A percentile compares a stretch with the other conserved stretches of the same genome.
Evolutionary conservation across 1,140 invertebrate species (phyloP).

Genomic region (Calosoma granatense): DNA sequence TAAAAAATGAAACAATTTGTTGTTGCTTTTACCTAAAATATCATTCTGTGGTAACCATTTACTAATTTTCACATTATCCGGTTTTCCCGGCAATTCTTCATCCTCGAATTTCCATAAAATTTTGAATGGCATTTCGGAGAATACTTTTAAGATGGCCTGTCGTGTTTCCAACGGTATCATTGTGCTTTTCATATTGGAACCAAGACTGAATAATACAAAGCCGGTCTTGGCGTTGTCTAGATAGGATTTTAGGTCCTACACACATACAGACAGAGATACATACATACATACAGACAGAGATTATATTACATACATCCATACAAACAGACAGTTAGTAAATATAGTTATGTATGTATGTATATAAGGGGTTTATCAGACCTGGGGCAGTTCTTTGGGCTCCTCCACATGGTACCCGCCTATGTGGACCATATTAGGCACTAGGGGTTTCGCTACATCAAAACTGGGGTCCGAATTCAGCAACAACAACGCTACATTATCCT

Average conservation of each 20-base stretch:
- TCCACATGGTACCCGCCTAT: slow-evolving; percentile 43
- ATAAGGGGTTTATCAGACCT: too few species aligned
- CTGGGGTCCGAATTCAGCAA: slow-evolving; percentile 18
- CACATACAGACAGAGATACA: slow-evolving; percentile 19
- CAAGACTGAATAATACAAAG: slow-evolving; percentile 42
- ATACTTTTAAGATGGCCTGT: slow-evolving; percentile 35
- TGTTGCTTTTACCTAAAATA: slow-evolving; percentile 38
- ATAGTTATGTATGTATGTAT: neutral
- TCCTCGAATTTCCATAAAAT: slow-evolving; percentile 50
- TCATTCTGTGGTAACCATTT: slow-evolving; percentile 52
- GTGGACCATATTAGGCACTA: slow-evolving; percentile 39
- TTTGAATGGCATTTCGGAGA: slow-evolving; percentile 39
- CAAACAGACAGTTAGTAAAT: neutral
- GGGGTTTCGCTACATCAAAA: slow-evolving; percentile 24
- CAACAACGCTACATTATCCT: slow-evolving; percentile 12
- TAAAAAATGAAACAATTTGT: slow-evolving; percentile 10
- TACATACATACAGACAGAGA: slow-evolving; percentile 23
- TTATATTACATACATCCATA: too few species aligned
- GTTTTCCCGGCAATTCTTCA: slow-evolving; percentile 33
- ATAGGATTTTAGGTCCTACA: slow-evolving; percentile 37
- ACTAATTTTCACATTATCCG: slow-evolving; percentile 38
- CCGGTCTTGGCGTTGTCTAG: slow-evolving; percentile 39
- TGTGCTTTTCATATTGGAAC: slow-evolving; percentile 37
- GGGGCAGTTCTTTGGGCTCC: slow-evolving; percentile 32
- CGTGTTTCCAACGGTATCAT: slow-evolving; percentile 32